Percentiles rank a stretch among this genome's conserved stretches.
Conservation (phyloP, 2,888 invertebrate species). For the Plagiodera versicolora region DNA sequence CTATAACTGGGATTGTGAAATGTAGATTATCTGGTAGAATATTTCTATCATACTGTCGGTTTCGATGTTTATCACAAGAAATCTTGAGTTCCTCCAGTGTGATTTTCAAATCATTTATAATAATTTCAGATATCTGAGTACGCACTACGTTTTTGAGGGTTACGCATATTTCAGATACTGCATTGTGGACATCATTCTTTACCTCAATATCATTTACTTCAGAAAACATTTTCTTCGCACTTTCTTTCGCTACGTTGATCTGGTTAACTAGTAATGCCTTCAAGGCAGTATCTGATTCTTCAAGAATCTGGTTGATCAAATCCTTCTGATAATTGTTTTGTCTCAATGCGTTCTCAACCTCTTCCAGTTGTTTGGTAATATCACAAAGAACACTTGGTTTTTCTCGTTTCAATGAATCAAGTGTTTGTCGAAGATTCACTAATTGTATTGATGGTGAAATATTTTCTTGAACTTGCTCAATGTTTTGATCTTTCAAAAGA, state of each 20-base stretch:
- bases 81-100: conserved; percentile 16
- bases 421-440: background rate
- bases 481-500: background rate
- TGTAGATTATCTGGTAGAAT: conserved; percentile 27
- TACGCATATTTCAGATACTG: background rate
- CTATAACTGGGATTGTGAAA: conserved; percentile 27
- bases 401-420: background rate
- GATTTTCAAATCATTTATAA: conserved; percentile 1
- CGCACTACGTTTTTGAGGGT: background rate
- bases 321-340: background rate
- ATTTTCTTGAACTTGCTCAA: background rate
- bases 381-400: background rate
- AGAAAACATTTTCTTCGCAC: background rate
- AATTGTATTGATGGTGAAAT: conserved; percentile 8
- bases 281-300: background rate
- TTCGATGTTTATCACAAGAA: conserved; percentile 19
- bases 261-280: background rate
- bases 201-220: background rate
- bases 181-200: background rate
- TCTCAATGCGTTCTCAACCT: background rate
- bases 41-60: conserved; percentile 21
- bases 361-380: background rate
- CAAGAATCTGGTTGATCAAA: background rate
- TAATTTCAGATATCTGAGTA: background rate
- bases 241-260: background rate